Percentiles rank a stretch among this genome's conserved stretches.
These are phyloP conservation scores for Acromyrmex echinatior DNA, from an alignment of 1,140 invertebrate species.

Conservation along the genomic window DNA sequence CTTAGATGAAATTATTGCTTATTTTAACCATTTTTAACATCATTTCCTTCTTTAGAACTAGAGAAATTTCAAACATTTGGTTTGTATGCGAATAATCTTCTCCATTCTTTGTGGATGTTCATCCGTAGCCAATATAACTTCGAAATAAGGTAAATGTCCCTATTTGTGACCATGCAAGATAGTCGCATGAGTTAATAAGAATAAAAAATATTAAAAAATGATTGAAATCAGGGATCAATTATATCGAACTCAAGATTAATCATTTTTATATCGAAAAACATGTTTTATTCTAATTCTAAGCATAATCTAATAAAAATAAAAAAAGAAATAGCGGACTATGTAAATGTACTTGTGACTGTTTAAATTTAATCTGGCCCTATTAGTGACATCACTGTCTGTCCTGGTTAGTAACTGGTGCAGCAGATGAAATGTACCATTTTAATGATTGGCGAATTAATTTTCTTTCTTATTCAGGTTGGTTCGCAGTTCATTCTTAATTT, in stretches of 20 bases:
- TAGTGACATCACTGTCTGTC: neutral
- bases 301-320: slow-evolving; percentile 7
- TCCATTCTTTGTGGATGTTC: no score
- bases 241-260: slow-evolving; percentile 3
- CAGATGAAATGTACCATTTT: neutral
- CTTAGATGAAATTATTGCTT: no score
- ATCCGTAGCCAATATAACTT: no score
- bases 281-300: neutral
- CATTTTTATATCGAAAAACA: neutral
- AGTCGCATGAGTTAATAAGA: neutral
- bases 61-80: no score
- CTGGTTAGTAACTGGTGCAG: neutral
- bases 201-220: neutral
- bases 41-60: no score
- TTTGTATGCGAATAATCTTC: no score
- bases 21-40: no score
- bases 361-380: slow-evolving; percentile 5
- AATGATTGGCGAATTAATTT: neutral
- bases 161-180: neutral
- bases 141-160: neutral
- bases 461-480: neutral
- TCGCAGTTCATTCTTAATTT: no score
- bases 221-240: neutral
- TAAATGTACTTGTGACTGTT: slow-evolving; percentile 24
- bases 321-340: neutral